Evolutionary conservation across 64 coral and sea anemone genomes (phyloP), one percentile per base, ranked within the genome.

Genomic region (Montipora foliosa): DNA sequence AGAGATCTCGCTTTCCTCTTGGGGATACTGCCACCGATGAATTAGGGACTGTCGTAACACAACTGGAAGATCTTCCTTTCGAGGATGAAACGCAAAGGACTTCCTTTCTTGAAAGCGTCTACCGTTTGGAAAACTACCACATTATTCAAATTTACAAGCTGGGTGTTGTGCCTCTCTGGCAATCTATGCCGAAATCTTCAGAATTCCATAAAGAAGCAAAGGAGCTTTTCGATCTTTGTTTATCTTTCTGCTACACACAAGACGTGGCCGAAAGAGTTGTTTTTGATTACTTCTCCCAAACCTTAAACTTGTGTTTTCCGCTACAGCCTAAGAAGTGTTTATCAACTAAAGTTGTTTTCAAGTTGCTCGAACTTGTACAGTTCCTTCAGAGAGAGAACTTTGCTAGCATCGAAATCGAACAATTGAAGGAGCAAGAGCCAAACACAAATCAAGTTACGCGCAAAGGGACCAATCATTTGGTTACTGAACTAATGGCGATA

Each of bases 301-400:
- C 81, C 16, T 68, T 84, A 10, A 46, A 49, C 4, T 67, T 84
- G 37, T 84, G 81, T 25, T 84, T 84, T 44, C 81, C 81, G 13
- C 2, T 15, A 5, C 59, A 67, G 6, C 15, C 61, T 12, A 16
- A 64, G 61, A 15, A 14, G 0, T 64, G 61, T 3, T 12, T 64
- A 4, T 64, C 61, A 64, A 64, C 6, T 47, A 16, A 12, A n/a
- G 61, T 49, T 68, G 29, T 84, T 84, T 84, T 44, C 37, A 68
- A 64, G 14, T 64, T 64, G 1, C 61, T 64, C 14, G 61, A 64
- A 0, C 61, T 64, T 0, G 9, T 64, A 2, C 61, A 64, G 61
- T 1, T 64, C 4, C 13, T 64, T 64, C 61, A 64, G 61, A 64
- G 13, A 64, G 61, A 64, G 61, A 64, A 64, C 61, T 4, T 64